Conservation (phyloP, 2,888 invertebrate genomes). For the Phengaris alcon region DNA sequence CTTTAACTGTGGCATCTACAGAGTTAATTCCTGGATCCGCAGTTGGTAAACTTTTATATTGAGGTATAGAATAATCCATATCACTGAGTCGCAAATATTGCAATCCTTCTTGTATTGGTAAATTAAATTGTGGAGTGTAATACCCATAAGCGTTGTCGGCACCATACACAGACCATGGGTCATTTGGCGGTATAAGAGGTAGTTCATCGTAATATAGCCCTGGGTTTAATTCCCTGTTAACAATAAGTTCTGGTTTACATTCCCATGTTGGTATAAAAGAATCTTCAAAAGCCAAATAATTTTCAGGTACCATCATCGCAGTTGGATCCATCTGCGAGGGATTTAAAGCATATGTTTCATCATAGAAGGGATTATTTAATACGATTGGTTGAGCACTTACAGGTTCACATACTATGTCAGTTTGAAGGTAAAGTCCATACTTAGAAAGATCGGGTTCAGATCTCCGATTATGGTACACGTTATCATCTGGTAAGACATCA, state of each 20-base stretch:
- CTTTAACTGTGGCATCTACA: constrained; percentile 19
- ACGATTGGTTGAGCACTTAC: constrained; percentile 63
- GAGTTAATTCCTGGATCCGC: constrained; percentile 45
- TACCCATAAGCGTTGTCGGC: constrained; percentile 63
- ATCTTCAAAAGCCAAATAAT: constrained; percentile 76
- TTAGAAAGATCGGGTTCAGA: constrained; percentile 74
- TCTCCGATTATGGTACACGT: constrained; percentile 52
- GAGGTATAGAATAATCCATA: constrained; percentile 69
- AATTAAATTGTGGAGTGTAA: constrained; percentile 62
- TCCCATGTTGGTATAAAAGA: constrained; percentile 72
- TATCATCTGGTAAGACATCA: constrained; percentile 50
- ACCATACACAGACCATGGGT: constrained; percentile 69
- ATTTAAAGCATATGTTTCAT: constrained; percentile 64
- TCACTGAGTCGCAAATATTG: constrained; percentile 69
- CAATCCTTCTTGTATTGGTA: constrained; percentile 54
- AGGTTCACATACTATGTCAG: constrained; percentile 61
- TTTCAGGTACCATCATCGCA: constrained; percentile 69
- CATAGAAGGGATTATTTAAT: constrained; percentile 75
- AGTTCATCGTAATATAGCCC: constrained; percentile 64
- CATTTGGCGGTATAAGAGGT: constrained; percentile 65
- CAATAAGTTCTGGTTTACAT: constrained; percentile 61
- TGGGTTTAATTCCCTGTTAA: constrained; percentile 54
- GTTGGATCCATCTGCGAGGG: constrained; percentile 55
- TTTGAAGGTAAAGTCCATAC: constrained; percentile 64
- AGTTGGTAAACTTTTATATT: constrained; percentile 67